Evolutionary conservation across 2,113 vertebrate genomes (phyloP).

Genomic region (Nothocercus julius): DNA sequence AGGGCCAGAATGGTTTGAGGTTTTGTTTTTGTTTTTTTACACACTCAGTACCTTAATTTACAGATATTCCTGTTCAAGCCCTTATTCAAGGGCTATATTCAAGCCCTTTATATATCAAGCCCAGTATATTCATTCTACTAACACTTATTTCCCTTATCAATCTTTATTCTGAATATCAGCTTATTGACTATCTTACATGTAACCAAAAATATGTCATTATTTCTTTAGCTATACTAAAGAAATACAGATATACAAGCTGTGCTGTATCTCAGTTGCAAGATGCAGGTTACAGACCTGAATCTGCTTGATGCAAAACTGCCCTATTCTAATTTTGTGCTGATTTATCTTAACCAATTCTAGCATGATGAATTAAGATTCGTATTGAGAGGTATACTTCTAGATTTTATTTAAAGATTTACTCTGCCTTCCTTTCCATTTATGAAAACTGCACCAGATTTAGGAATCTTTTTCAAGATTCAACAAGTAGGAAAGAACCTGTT

Average conservation of each 20-base stretch:
- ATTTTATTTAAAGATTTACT: constrained; percentile 32
- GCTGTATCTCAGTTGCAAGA: neutral
- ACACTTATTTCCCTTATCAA: neutral
- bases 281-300: neutral
- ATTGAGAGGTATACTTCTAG: neutral
- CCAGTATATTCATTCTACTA: neutral
- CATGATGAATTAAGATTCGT: constrained; percentile 18
- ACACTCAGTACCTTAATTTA: neutral
- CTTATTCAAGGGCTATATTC: too few species aligned
- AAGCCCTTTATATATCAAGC: too few species aligned
- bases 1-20: neutral
- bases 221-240: neutral
- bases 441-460: constrained; percentile 24
- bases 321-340: constrained; percentile 45
- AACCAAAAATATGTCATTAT: neutral
- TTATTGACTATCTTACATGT: neutral
- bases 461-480: neutral
- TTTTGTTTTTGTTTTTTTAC: neutral
- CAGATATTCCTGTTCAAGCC: neutral
- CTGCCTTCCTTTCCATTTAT: neutral
- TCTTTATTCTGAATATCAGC: neutral
- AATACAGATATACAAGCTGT: neutral
- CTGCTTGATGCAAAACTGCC: constrained; percentile 8
- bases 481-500: neutral
- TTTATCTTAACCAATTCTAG: neutral